Percentiles rank a stretch among this genome's conserved stretches.
Evolutionary conservation across 1,140 invertebrate species (phyloP).

Genomic region (Drosophila paulistorum): DNA sequence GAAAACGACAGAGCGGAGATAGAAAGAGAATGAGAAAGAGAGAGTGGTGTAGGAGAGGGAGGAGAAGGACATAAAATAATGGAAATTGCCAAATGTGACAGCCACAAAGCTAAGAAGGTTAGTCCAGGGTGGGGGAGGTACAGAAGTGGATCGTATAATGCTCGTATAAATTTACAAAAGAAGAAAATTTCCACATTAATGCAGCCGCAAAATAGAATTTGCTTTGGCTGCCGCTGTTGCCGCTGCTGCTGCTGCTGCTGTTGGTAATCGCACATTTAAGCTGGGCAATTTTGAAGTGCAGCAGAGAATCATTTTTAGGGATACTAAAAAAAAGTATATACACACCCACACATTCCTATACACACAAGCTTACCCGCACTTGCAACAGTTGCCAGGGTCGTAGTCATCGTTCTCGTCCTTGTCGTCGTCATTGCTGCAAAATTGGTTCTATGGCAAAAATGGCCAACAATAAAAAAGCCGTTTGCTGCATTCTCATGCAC

Average conservation of each 20-base stretch:
- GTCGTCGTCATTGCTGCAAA: slow-evolving; percentile 43
- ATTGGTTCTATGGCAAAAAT: slow-evolving; percentile 77
- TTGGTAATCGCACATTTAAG: slow-evolving; percentile 77
- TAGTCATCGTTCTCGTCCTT: slow-evolving; percentile 8
- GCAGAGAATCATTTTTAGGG: slow-evolving; percentile 43
- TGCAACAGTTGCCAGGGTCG: slow-evolving; percentile 72
- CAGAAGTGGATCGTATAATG: slow-evolving; percentile 66
- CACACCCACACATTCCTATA: slow-evolving; percentile 29
- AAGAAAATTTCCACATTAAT: slow-evolving; percentile 64
- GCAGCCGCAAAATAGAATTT: slow-evolving; percentile 77
- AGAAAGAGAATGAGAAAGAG: slow-evolving; percentile 35
- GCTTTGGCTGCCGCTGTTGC: slow-evolving; percentile 53
- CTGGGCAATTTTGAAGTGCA: slow-evolving; percentile 69
- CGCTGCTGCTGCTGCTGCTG: slow-evolving; percentile 49
- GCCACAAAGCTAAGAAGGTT: slow-evolving; percentile 64
- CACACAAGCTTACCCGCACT: slow-evolving; percentile 58
- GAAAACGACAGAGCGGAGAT: slow-evolving; percentile 25
- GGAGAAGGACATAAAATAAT: slow-evolving; percentile 74
- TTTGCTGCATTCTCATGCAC: slow-evolving; percentile 81
- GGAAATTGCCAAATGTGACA: slow-evolving; percentile 80
- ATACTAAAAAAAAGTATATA: slow-evolving; percentile 51
- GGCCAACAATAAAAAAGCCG: slow-evolving; percentile 79
- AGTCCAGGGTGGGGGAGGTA: not conserved
- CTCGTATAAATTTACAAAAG: slow-evolving; percentile 75
- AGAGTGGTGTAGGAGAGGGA: slow-evolving; percentile 14